These are phyloP conservation scores for Danio tinwini DNA, from an alignment of 2,797 vertebrate genomes.

Conservation along the genomic window DNA sequence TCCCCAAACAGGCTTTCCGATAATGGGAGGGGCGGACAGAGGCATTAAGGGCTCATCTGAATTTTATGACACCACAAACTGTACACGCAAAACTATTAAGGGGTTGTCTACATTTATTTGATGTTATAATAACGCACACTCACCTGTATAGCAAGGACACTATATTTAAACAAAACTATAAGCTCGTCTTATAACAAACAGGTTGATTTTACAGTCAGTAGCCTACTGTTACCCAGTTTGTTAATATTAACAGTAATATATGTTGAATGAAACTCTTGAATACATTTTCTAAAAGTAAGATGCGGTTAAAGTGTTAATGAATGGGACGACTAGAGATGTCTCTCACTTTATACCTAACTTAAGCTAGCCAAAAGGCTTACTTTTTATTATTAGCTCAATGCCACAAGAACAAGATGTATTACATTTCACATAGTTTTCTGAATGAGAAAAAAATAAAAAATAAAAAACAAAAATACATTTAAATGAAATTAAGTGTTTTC, in stretches of 20 bases:
- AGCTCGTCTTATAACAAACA: neutral
- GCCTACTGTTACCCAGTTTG: neutral
- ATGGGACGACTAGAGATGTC: neutral
- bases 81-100: neutral
- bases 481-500: too few species aligned
- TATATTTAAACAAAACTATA: neutral
- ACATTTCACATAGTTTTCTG: too few species aligned
- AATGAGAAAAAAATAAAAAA: too few species aligned
- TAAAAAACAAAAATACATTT: too few species aligned
- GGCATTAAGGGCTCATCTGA: constrained; percentile 39
- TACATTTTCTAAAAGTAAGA: neutral
- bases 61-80: neutral
- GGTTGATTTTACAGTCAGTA: neutral
- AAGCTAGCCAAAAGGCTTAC: neutral
- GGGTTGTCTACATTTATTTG: neutral
- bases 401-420: too few species aligned
- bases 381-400: too few species aligned
- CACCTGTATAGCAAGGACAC: neutral
- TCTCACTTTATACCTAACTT: neutral
- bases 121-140: neutral
- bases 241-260: neutral
- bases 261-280: neutral
- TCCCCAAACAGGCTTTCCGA: constrained; percentile 31
- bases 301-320: neutral
- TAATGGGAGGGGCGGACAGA: constrained; percentile 30